Conservation (phyloP, 2,888 invertebrate genomes). For the Andrena bucephala region DNA sequence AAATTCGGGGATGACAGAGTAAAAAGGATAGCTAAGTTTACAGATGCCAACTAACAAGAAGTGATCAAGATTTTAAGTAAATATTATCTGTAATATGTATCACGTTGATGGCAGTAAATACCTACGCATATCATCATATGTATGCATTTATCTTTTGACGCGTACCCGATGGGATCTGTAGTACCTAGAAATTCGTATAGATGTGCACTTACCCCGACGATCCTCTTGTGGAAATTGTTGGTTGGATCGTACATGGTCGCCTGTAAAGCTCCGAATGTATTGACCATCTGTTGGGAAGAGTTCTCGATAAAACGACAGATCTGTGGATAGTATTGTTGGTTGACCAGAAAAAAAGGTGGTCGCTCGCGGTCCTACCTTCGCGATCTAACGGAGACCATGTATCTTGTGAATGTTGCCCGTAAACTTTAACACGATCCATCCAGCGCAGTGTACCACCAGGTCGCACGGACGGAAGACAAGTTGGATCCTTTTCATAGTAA, state of each 20-base stretch:
- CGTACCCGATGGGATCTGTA: too few species aligned
- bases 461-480: slow-evolving; percentile 84
- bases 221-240: slow-evolving; percentile 18
- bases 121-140: too few species aligned
- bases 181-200: neutral
- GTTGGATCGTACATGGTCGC: neutral
- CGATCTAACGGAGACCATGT: neutral
- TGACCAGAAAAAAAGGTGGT: neutral
- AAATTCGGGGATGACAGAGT: too few species aligned
- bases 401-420: neutral
- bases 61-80: too few species aligned
- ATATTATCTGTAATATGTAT: too few species aligned
- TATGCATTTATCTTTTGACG: too few species aligned
- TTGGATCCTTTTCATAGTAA: slow-evolving; percentile 92
- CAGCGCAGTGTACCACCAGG: neutral
- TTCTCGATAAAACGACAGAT: neutral
- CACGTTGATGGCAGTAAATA: too few species aligned
- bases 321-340: neutral
- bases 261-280: neutral
- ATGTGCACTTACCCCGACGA: slow-evolving; percentile 15
- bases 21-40: too few species aligned
- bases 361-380: neutral
- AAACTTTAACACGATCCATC: neutral
- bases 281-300: neutral
- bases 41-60: too few species aligned